Base-by-base conservation (phyloP, 2,113 vertebrate genomes). In the Amazona guildingii region DNA sequence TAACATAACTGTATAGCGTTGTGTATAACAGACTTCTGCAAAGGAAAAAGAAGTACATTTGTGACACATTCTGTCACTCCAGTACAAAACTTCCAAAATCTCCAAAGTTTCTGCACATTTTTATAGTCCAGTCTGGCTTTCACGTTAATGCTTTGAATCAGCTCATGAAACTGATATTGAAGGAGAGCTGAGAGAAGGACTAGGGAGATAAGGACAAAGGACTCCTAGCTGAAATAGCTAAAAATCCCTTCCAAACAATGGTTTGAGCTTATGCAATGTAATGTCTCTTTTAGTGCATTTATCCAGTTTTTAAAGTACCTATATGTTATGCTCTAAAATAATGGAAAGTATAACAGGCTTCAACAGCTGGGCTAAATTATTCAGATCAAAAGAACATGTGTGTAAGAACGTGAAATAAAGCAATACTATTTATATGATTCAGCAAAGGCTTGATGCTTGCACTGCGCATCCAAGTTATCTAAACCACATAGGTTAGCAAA, bases 91-190 rank as follows among this genome's bases (percentile, higher is more conserved):
- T 64, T 8, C 0, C 17, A 67, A 78, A 82, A 69, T 82, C 86
- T 91, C 51, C 48, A 75, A 69, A 33, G 3, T 76, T 41, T 66
- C 67, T 92, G 35, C 4, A 6, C 19, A 54, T 57, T 82, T 5
- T 52, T 73, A 39, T 29, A 89, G 86, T 69, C 73, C 94, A 88
- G 43, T 82, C 73, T 73, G 62, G 28, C 88, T 94, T 94, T 84
- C 64, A 49, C 52, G 13, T 78, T 81, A 95, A 88, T 88, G 29
- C 43, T 93, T 92, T 90, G 73, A 92, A 88, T 55, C 37, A 78
- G 41, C 43, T 88, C 51, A 61, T 62, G 73, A 82, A 95, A 72
- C 52, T 70, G 44, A 74, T 92, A 92, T 15, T 3, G 9, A 48
- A 33, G 51, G 35, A 55, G 10, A 79, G 52, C 35, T 62, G 29